Evolutionary conservation across 1,140 invertebrate species (phyloP).

Genomic region (Polyergus mexicanus): DNA sequence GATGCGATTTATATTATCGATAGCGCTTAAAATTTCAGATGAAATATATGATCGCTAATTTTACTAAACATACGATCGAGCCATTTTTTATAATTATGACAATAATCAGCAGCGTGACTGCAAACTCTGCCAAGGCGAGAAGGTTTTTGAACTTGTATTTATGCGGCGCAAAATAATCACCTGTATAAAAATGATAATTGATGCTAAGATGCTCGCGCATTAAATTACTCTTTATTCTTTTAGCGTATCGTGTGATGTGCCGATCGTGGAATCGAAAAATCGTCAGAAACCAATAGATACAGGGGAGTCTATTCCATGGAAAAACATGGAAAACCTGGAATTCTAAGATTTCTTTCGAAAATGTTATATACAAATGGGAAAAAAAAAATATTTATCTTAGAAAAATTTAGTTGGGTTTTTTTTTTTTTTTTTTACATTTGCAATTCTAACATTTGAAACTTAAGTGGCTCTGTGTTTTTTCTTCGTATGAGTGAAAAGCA

Average conservation of each 20-base stretch:
- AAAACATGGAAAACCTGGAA: no score
- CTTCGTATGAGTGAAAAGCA: no score
- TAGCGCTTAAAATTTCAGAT: neutral
- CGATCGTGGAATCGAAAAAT: slow-evolving; percentile 18
- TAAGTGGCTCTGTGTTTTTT: no score
- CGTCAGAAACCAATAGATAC: neutral
- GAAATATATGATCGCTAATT: neutral
- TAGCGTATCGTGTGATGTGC: neutral
- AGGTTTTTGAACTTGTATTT: slow-evolving; percentile 50
- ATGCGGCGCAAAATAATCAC: slow-evolving; percentile 41
- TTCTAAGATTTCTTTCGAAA: no score
- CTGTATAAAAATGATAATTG: slow-evolving; percentile 50
- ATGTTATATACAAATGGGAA: no score
- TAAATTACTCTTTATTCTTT: slow-evolving; percentile 33
- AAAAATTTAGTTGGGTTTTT: no score
- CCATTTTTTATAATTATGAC: neutral
- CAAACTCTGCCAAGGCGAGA: slow-evolving; percentile 20
- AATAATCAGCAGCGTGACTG: neutral
- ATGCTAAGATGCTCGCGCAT: neutral
- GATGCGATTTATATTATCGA: neutral
- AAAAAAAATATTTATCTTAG: no score
- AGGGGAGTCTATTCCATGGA: no score
- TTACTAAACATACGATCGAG: neutral
- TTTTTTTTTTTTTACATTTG: no score
- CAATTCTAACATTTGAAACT: no score